Base-by-base conservation (phyloP, 2,888 invertebrate genomes). In the Axea sp. region DNA sequence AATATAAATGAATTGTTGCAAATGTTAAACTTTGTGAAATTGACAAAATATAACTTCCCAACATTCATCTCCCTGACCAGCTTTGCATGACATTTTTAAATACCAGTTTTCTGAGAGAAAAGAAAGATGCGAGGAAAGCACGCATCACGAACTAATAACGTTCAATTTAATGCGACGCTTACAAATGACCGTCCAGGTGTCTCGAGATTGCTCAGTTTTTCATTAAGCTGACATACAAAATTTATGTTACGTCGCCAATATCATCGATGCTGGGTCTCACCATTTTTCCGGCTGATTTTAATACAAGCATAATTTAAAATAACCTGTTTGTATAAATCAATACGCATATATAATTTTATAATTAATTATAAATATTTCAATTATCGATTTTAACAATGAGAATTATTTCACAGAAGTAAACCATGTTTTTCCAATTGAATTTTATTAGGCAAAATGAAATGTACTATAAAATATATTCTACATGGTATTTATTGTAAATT, bases 121-220 rank as follows among this genome's bases (percentile, higher is more conserved):
- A 53, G 55, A 55, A 59, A 62, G 67, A 62, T 9, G 26, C 41
- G 31, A 49, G 67, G 11, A 57, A 68, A 67, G 67, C 62, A 65
- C 72, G 64, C 57, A 72, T 51, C 35, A 8, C 51, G 45, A 72
- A 72, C 65, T 65, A 65, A 72, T 72, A 65, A 62, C 60, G 73
- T 49, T 67, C 60, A 62, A 67, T 73, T 67, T 68, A 73, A 73
- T 62, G 57, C 67, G 73, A 67, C 60, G 49, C 62, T 73, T 73
- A 73, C 73, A 73, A 73, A 73, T 73, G 67, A 45, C 35, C 62
- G 30, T 60, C 73, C 73, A 62, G 62, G 60, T 67, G 67, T 67
- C 67, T 60, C 62, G 73, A 55, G 73, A 60, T 73, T 73, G 55
- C 60, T 62, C 73, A 43, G 53, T 67, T 73, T 73, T 73, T 73